Evolutionary conservation across 2,888 invertebrate species (phyloP).

Genomic region (Habrosyne pyritoides): DNA sequence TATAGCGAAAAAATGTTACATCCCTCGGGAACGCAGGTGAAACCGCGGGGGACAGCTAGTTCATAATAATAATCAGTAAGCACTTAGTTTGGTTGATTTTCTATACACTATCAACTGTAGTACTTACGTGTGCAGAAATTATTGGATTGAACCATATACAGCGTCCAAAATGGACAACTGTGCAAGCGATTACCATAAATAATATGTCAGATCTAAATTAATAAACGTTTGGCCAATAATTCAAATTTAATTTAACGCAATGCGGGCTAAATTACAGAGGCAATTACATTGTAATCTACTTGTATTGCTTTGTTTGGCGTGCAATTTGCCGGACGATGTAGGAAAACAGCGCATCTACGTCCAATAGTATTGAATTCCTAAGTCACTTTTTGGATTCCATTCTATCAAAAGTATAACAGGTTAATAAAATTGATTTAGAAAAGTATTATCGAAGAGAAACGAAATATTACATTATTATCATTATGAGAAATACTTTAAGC

Average conservation of each 20-base stretch:
- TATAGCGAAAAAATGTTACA: too few relatives aligned
- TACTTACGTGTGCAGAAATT: conserved; percentile 36
- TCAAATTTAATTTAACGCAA: conserved; percentile 64
- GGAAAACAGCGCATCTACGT: background rate
- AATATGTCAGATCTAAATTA: conserved; percentile 66
- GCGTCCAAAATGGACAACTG: conserved; percentile 48
- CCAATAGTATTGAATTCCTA: too few relatives aligned
- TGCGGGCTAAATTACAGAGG: conserved; percentile 48
- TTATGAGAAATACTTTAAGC: background rate
- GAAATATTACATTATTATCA: too few relatives aligned
- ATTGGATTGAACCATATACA: conserved; percentile 47
- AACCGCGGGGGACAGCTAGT: too few relatives aligned
- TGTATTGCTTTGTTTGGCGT: conserved; percentile 23
- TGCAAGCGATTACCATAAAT: conserved; percentile 61
- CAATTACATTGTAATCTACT: conserved; percentile 59
- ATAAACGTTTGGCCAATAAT: conserved; percentile 67
- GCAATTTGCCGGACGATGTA: background rate
- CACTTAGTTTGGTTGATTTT: too few relatives aligned
- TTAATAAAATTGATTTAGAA: too few relatives aligned
- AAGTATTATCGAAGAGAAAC: too few relatives aligned
- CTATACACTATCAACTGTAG: conserved; percentile 13
- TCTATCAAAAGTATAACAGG: too few relatives aligned
- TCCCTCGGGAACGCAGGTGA: too few relatives aligned
- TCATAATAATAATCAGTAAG: too few relatives aligned
- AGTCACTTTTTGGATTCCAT: too few relatives aligned